Percentiles rank a stretch among this genome's conserved stretches.
phyloP scores from a whole-genome alignment of 2,888 invertebrate species.

The Latrodectus elegans region DNA sequence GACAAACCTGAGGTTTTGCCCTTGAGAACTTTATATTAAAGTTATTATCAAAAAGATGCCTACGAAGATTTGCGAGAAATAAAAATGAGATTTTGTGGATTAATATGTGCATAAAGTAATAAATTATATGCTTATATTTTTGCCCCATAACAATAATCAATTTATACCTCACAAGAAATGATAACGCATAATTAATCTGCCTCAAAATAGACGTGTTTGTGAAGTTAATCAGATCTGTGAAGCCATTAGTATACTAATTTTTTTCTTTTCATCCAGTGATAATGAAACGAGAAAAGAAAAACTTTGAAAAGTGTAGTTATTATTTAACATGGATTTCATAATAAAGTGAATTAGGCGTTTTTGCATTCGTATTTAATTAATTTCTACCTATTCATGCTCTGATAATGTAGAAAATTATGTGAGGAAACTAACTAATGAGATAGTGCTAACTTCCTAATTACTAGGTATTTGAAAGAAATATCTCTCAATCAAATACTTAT shows the following conservation, averaged over 20 bases:
- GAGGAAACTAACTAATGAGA: no score
- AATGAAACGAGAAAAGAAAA: no score
- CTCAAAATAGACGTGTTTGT: neutral
- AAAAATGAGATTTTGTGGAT: constrained; percentile 16
- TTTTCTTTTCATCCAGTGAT: neutral
- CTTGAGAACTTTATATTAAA: neutral
- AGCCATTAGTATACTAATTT: neutral
- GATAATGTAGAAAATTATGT: no score
- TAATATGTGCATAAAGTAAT: neutral
- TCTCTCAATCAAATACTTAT: no score
- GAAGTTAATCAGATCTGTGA: neutral
- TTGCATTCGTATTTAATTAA: no score
- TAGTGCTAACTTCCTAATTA: no score
- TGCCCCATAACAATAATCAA: neutral
- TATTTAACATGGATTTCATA: no score
- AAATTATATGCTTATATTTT: constrained; percentile 15
- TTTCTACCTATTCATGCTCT: no score
- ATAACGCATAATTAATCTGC: constrained; percentile 1
- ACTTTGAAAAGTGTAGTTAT: no score
- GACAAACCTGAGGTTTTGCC: constrained; percentile 14
- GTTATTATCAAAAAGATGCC: constrained; percentile 19
- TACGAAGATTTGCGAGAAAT: constrained; percentile 24
- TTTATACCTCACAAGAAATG: constrained; percentile 26
- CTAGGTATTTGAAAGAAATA: no score
- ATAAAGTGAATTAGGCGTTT: no score